Conservation (phyloP, 1,140 invertebrate species). For the Pogonomyrmex californicus region DNA sequence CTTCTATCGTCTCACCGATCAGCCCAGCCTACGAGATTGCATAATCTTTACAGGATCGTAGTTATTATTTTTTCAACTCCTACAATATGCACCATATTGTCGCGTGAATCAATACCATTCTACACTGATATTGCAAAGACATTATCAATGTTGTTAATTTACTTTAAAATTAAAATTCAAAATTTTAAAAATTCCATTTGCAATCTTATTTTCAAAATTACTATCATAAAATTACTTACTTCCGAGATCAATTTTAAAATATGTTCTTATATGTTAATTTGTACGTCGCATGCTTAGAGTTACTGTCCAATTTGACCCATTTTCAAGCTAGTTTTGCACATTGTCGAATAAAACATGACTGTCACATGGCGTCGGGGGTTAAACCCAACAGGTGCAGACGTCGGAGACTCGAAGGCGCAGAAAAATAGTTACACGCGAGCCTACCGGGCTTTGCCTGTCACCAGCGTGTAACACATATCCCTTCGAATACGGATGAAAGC, state of each 20-base stretch:
- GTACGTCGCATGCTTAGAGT: neutral
- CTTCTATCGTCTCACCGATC: conserved; percentile 79
- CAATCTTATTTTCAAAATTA: neutral
- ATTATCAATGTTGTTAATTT: conserved; percentile 8
- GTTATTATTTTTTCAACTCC: conserved; percentile 19
- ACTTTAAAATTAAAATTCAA: neutral
- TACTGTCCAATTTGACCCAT: neutral
- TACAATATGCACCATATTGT: neutral
- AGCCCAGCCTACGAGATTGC: conserved; percentile 48
- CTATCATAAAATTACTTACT: too few species aligned
- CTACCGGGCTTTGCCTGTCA: conserved; percentile 72
- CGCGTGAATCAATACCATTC: neutral
- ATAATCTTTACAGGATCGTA: conserved; percentile 46
- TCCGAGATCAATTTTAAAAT: neutral
- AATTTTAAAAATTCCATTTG: neutral
- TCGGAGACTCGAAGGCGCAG: conserved; percentile 36
- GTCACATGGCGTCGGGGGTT: conserved; percentile 46
- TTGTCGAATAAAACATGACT: conserved; percentile 54
- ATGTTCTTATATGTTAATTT: neutral
- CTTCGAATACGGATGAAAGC: conserved; percentile 69
- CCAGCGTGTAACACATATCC: conserved; percentile 66
- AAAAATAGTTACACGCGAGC: conserved; percentile 74
- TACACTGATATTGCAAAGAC: neutral
- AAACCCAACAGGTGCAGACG: conserved; percentile 66
- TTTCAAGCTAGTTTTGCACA: conserved; percentile 20